Evolutionary conservation across 2,888 invertebrate species (phyloP), one percentile per base, ranked within the genome.

Genomic region (Drosophila parthenogenetica): DNA sequence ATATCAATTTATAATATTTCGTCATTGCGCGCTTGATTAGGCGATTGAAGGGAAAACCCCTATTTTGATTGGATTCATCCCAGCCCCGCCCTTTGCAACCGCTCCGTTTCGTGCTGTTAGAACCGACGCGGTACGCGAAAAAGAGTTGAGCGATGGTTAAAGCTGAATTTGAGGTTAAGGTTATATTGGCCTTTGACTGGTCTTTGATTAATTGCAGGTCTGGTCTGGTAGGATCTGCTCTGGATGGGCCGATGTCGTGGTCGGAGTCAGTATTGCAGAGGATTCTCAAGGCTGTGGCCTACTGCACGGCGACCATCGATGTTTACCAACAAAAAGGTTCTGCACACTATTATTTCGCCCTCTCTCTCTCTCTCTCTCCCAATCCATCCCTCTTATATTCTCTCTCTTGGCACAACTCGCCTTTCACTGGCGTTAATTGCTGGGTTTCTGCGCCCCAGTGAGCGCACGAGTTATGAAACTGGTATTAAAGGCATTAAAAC

Each of bases 401-500:
- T 22, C 5, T 22, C 22, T 22, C 0, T 22, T 22, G 22, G 22
- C 46, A 53, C 58, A 59, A 59, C 32, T 48, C 58, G 64, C 57
- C 42, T 40, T 42, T 60, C 35, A 77, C 48, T 67, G 73, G 87
- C 81, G 81, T 81, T 81, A 81, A 87, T 81, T 87, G 84, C 81
- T 75, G 72, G 76, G 78, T 63, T 78, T 68, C 65, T 66, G 66
- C 77, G 75, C 79, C 81, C 84, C 87, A 78, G 78, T 77, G 86
- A 77, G 86, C 79, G 86, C 86, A 87, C 79, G 86, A 82, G 82
- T 85, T 82, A 82, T 82, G 88, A 79, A 87, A 82, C 86, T 82
- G 84, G 81, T 81, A 81, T 81, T 81, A 87, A 75, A 84, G 75
- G 79, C 76, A 77, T 77, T 77, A 77, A 75, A 77, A 77, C 76